phyloP scores from a whole-genome alignment of 1,140 invertebrate genomes.

The Zaprionus africanus region DNA sequence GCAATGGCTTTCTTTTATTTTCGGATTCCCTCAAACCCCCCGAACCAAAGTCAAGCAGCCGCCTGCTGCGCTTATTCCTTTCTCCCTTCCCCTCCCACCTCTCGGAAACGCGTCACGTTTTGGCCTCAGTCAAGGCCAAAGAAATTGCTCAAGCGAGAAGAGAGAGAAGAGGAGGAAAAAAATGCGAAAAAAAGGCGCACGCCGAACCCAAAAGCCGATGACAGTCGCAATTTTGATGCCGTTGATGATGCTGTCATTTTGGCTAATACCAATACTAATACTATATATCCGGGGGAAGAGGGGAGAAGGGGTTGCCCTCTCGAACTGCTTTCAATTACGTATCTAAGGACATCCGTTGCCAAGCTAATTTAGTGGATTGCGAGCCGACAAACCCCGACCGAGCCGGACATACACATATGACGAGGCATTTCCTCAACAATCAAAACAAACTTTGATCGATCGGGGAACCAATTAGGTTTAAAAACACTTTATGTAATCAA shows the following conservation, averaged over 20 bases:
- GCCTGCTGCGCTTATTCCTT: background rate
- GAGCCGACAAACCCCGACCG: background rate
- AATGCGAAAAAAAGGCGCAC: conserved; percentile 25
- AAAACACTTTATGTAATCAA: conserved; percentile 1
- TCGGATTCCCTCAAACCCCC: background rate
- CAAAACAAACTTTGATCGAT: conserved; percentile 1
- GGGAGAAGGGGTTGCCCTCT: background rate
- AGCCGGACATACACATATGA: conserved; percentile 15
- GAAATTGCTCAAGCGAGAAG: conserved; percentile 19
- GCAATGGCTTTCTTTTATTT: conserved; percentile 16
- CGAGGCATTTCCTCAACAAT: conserved; percentile 11
- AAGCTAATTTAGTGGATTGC: conserved; percentile 50
- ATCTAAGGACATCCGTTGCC: conserved; percentile 41
- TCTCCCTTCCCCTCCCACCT: background rate
- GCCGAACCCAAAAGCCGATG: conserved; percentile 42
- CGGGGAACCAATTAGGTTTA: conserved; percentile 11
- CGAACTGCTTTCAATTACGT: background rate
- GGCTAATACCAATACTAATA: conserved; percentile 27
- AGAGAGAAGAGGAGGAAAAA: conserved; percentile 24
- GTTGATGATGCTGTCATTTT: conserved; percentile 52
- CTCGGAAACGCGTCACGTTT: conserved; percentile 48
- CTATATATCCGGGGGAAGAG: conserved; percentile 7
- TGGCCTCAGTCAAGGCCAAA: conserved; percentile 64
- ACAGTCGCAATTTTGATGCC: conserved; percentile 29
- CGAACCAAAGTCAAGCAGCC: background rate